Base-by-base conservation (phyloP, 2,113 vertebrate species). In the Parus major region DNA sequence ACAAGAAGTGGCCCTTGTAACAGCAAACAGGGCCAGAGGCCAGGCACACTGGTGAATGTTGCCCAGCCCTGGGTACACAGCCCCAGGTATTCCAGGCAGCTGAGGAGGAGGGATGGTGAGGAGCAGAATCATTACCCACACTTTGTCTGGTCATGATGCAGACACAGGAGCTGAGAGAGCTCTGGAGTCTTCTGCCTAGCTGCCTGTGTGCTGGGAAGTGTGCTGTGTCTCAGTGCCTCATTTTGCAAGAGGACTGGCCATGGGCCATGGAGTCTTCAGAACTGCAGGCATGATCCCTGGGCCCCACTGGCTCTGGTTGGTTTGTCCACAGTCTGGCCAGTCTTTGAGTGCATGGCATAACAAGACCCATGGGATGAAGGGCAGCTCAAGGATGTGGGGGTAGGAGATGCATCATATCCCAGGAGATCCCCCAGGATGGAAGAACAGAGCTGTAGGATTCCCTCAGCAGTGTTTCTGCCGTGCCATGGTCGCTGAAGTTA, bases 381-480 rank as follows among this genome's bases (percentile, higher is more conserved):
- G 28, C 42, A 49, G 44, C 28, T 73, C 42, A 75, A 50, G 22
- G 15, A 25, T 44, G 12, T 7, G 3, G 7, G 10, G 24, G 11
- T 59, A 69, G 11, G 33, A 77, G 28, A 7, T 55, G 31, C 28
- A 15, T 64, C 39, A 16, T 0, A 2, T 47, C 41, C 7, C 39
- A 52, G 31, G 41, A 76, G 11, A 41, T 52, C 2, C 7, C 23
- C 4, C 33, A 52, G 56, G 22, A 60, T 73, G 36, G n/a, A 44
- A 75, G 4, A 14, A 64, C 29, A 76, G 61, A 55, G 44, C 11
- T 85, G 44, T 15, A 68, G 61, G 52, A 63, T 59, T 49, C 33
- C 11, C 33, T n/a, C 66, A 35, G 71, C 24, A 35, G 19, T 3
- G 0, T 53, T 79, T 64, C 57, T 86, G 52, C 41, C 0, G 0